phyloP scores from a whole-genome alignment of 1,140 invertebrate genomes.

The Orussus abietinus region DNA sequence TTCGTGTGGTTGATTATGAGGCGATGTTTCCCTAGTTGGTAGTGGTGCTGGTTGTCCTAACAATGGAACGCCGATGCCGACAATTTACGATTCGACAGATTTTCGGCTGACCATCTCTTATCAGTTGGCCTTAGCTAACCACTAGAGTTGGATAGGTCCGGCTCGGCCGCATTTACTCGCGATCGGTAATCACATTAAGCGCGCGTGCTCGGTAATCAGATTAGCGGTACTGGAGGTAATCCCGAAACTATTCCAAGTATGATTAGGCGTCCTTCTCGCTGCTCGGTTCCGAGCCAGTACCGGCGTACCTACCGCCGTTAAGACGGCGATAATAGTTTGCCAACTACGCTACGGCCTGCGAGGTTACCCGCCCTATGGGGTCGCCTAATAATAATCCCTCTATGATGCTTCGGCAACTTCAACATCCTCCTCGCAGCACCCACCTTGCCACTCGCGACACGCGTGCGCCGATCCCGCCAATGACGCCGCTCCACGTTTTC shows the following conservation, averaged over 20 bases:
- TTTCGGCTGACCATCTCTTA: no score
- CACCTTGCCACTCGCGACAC: no score
- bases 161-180: conserved; percentile 47
- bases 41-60: no score
- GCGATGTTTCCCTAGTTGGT: no score
- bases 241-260: conserved; percentile 57
- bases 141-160: no score
- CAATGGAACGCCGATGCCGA: no score
- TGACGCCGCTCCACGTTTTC: no score
- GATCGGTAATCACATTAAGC: conserved; percentile 57
- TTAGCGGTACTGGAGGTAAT: conserved; percentile 53
- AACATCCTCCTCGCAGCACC: no score
- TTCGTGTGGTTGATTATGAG: no score
- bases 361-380: conserved; percentile 50
- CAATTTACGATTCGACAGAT: no score
- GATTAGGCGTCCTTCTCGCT: conserved; percentile 52
- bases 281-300: conserved; percentile 42
- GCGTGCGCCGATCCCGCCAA: no score
- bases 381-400: conserved; percentile 53
- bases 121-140: no score
- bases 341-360: conserved; percentile 50
- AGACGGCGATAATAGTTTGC: conserved; percentile 55
- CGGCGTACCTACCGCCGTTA: conserved; percentile 46
- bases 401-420: conserved; percentile 50
- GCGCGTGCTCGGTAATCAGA: conserved; percentile 54